These are phyloP conservation scores for Pristionchus fissidentatus DNA, from an alignment of 2,888 invertebrate genomes.

Conservation along the genomic window DNA sequence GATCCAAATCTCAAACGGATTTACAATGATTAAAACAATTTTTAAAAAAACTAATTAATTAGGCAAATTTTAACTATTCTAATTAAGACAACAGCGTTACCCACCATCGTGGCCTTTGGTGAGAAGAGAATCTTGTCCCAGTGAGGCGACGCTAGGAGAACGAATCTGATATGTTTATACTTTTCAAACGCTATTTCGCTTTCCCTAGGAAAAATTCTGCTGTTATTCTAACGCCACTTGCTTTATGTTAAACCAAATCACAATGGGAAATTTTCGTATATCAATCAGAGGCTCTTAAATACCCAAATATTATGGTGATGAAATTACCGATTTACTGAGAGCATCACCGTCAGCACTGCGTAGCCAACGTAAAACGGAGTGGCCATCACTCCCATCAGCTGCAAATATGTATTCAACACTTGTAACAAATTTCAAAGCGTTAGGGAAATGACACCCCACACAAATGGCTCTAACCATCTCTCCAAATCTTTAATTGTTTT, in stretches of 20 bases:
- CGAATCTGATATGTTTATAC: constrained; percentile 53
- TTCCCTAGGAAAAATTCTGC: too few species aligned
- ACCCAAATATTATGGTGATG: not conserved
- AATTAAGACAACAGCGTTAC: not conserved
- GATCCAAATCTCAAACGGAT: constrained; percentile 61
- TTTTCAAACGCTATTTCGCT: not conserved
- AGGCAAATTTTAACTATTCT: too few species aligned
- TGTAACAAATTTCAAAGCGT: not conserved
- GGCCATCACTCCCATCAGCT: constrained; percentile 65
- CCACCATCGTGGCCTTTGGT: constrained; percentile 48
- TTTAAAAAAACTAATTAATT: not conserved
- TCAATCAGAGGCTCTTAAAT: not conserved
- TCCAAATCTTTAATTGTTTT: too few species aligned
- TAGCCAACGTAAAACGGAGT: constrained; percentile 69
- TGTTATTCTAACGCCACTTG: too few species aligned
- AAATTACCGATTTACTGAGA: constrained; percentile 55
- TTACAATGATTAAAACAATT: not conserved
- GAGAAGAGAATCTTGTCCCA: constrained; percentile 60
- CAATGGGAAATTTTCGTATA: too few species aligned
- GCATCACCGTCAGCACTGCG: constrained; percentile 65
- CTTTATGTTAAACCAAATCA: too few species aligned
- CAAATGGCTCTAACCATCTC: too few species aligned
- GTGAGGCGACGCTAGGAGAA: constrained; percentile 58
- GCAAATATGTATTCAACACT: constrained; percentile 26
- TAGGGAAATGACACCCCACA: not conserved